phyloP scores from a whole-genome alignment of 1,140 invertebrate genomes.

The Phthorimaea operculella region DNA sequence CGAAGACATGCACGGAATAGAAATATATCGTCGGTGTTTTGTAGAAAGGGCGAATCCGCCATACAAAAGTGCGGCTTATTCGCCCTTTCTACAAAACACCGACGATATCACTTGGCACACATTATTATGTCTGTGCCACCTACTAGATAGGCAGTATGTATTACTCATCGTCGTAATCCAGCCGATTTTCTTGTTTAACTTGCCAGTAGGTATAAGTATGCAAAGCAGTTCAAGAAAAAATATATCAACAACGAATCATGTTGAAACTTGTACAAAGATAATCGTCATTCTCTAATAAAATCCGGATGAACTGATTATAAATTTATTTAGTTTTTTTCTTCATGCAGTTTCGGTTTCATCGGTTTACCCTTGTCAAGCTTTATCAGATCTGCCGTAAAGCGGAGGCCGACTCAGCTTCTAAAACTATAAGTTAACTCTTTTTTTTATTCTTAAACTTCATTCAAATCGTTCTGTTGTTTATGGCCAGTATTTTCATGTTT shows the following conservation, averaged over 20 bases:
- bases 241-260: slow-evolving; percentile 44
- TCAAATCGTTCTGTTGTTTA: slow-evolving; percentile 66
- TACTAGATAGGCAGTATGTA: neutral
- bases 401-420: slow-evolving; percentile 27
- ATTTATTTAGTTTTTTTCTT: slow-evolving; percentile 35
- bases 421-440: slow-evolving; percentile 60
- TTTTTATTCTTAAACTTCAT: slow-evolving; percentile 59
- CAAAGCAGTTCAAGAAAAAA: slow-evolving; percentile 48
- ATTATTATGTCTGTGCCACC: neutral
- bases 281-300: slow-evolving; percentile 43
- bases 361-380: slow-evolving; percentile 49
- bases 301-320: slow-evolving; percentile 51
- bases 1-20: slow-evolving; percentile 31
- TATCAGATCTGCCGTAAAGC: slow-evolving; percentile 43
- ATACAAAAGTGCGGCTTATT: too few relatives aligned
- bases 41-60: too few relatives aligned
- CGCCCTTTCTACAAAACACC: too few relatives aligned
- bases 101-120: slow-evolving; percentile 13
- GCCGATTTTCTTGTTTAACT: slow-evolving; percentile 35
- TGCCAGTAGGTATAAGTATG: slow-evolving; percentile 29
- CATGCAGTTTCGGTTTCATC: slow-evolving; percentile 53
- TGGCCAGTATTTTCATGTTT: slow-evolving; percentile 65
- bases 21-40: too few relatives aligned
- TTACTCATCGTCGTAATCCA: slow-evolving; percentile 1
- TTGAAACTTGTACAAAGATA: slow-evolving; percentile 49